phyloP scores from a whole-genome alignment of 2,797 vertebrate species.

The Gymnoscopelus microlampas region DNA sequence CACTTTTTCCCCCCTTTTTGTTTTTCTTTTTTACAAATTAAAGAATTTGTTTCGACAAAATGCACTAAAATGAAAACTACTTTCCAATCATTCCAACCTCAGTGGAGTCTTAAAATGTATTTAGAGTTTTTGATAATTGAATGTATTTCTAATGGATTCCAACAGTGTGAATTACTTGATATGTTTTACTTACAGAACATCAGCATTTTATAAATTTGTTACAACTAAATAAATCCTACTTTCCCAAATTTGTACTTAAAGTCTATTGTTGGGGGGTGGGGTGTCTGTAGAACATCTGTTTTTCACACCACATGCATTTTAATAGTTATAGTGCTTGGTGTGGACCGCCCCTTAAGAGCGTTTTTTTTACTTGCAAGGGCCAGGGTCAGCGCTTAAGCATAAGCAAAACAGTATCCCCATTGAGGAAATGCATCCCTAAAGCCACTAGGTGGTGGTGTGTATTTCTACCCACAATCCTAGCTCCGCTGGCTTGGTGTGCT shows the following conservation, averaged over 20 bases:
- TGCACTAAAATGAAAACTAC: constrained; percentile 61
- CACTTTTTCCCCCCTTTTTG: constrained; percentile 10
- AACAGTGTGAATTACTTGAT: constrained; percentile 62
- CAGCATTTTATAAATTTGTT: constrained; percentile 79
- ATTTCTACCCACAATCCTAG: background rate
- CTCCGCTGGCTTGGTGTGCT: background rate
- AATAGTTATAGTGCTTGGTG: no score
- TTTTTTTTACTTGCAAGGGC: no score
- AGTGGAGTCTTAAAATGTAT: constrained; percentile 58
- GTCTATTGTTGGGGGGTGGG: constrained; percentile 13
- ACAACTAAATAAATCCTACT: constrained; percentile 81
- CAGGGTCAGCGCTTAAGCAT: no score
- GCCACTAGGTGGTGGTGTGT: constrained; percentile 59
- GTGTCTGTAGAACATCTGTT: background rate
- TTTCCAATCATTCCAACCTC: constrained; percentile 54
- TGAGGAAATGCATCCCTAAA: background rate
- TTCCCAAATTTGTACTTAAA: constrained; percentile 59
- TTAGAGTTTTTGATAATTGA: constrained; percentile 75
- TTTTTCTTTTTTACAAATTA: constrained; percentile 45
- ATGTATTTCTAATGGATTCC: constrained; percentile 80
- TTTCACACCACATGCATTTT: no score
- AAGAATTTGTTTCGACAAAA: constrained; percentile 29
- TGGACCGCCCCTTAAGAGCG: no score
- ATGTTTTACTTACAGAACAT: constrained; percentile 71
- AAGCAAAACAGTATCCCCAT: background rate